Conservation (phyloP, 2,113 vertebrate genomes). For the Lonchura striata region DNA sequence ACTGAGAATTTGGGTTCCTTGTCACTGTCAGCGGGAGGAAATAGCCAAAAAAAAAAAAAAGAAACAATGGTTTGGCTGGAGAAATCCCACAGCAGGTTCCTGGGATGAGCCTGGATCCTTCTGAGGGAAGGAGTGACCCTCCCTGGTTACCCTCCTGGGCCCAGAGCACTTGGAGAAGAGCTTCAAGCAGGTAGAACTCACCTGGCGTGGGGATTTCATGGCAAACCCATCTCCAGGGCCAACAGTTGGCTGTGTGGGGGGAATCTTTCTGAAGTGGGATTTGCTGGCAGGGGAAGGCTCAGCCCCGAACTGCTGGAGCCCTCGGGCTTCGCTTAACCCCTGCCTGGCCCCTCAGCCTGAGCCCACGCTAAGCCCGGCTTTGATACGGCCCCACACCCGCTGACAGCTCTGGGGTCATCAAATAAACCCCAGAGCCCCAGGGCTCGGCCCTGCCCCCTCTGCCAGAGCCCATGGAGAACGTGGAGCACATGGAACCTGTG, state of each 20-base stretch:
- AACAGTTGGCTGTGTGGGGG: not conserved
- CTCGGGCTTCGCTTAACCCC: not conserved
- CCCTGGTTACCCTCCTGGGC: not conserved
- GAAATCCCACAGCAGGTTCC: not conserved
- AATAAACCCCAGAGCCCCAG: not conserved
- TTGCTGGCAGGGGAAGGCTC: not conserved
- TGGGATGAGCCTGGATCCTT: not conserved
- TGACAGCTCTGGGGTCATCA: not conserved
- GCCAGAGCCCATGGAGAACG: not conserved
- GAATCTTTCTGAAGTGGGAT: conserved; percentile 55
- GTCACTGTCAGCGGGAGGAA: not conserved
- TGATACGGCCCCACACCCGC: not conserved
- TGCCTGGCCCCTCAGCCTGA: not conserved
- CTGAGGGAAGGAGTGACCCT: not conserved
- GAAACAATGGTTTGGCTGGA: not conserved
- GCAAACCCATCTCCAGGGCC: not conserved
- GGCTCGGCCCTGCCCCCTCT: not conserved
- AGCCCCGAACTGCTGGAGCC: not conserved
- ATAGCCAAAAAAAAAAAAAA: not conserved
- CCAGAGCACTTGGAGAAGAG: not conserved
- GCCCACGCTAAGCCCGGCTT: not conserved
- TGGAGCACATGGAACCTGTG: not conserved
- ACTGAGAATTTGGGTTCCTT: not conserved
- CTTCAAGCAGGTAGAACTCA: not conserved
- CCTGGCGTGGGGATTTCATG: not conserved